Evolutionary conservation across 2,888 invertebrate genomes (phyloP), one percentile per base, ranked within the genome.

Genomic region (Phlogophora meticulosa): DNA sequence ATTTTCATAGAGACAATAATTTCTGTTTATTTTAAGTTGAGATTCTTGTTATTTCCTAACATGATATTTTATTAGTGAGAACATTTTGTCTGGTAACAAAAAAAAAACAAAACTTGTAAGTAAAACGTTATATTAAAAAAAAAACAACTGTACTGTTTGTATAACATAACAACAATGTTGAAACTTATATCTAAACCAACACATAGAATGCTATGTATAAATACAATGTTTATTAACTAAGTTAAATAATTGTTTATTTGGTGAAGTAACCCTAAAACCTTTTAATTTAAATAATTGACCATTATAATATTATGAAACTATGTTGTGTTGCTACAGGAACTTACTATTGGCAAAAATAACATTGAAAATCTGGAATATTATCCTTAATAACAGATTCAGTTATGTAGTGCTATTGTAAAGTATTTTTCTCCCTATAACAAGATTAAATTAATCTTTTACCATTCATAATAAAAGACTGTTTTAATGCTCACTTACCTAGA

Each of bases 71-170:
- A 15, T 20, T 22, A 4, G 22, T 24, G 2, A 17, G 24, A 10
- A 4, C 2, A 36, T 43, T 38, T 56, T 46, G n/a, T 11, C 13
- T 53, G 15, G 46, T 36, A 5, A 53, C n/a, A 82, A 80, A 60
- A 78, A 60, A 73, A 42, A 56, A 76, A 80, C 57, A 49, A 1
- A 43, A 57, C 40, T 55, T 67, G 40, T 73, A 82, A 76, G 61
- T 82, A 82, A 80, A 82, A 76, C 51, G 7, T 66, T 72, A 59
- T 78, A 74, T 74, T 76, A 68, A 70, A 62, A 62, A 65, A 69
- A 81, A 82, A 82, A 73, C 75, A 81, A 78, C 59, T 78, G 72
- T 80, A 74, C 80, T 56, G 52, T 66, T 64, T 46, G 40, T 71
- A 62, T 69, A 81, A 80, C 61, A 60, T 52, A 80, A 80, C 73